Conservation (phyloP, 2,797 vertebrate species). For the Sparus aurata region DNA sequence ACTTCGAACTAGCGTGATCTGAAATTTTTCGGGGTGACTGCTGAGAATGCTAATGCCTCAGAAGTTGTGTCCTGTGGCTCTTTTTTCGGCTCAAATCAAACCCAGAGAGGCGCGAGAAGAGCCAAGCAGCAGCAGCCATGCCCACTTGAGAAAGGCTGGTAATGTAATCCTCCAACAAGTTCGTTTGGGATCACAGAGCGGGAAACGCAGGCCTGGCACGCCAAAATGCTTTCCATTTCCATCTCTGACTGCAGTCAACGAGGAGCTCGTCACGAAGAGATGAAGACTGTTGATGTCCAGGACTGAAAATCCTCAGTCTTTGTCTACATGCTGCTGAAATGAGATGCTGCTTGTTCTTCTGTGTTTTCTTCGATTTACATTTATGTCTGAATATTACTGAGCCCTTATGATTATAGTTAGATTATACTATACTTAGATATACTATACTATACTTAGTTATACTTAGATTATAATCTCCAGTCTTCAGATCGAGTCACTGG, state of each 20-base stretch:
- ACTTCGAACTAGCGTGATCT: conserved; percentile 88
- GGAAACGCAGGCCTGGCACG: conserved; percentile 65
- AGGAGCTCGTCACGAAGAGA: conserved; percentile 25
- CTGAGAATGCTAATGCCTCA: conserved; percentile 86
- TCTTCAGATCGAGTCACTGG: not conserved
- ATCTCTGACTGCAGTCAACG: conserved; percentile 19
- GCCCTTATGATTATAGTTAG: too few relatives aligned
- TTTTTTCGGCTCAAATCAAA: conserved; percentile 86
- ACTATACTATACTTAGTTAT: too few relatives aligned
- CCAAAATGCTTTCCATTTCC: conserved; percentile 14
- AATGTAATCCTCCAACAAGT: conserved; percentile 84
- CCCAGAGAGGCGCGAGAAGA: conserved; percentile 86
- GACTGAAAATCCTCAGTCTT: not conserved
- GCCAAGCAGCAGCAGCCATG: conserved; percentile 81
- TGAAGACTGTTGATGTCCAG: not conserved
- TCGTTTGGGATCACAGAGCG: conserved; percentile 86
- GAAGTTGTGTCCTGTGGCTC: conserved; percentile 85
- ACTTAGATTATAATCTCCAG: not conserved
- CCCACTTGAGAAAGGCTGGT: conserved; percentile 69
- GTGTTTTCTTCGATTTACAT: conserved; percentile 9
- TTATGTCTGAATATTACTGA: not conserved
- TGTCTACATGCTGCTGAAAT: conserved; percentile 29
- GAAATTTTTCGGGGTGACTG: conserved; percentile 84
- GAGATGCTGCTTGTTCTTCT: not conserved
- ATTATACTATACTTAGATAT: too few relatives aligned